These are phyloP conservation scores for Drosophila kambysellisi DNA, from an alignment of 2,888 invertebrate species.

Conservation along the genomic window DNA sequence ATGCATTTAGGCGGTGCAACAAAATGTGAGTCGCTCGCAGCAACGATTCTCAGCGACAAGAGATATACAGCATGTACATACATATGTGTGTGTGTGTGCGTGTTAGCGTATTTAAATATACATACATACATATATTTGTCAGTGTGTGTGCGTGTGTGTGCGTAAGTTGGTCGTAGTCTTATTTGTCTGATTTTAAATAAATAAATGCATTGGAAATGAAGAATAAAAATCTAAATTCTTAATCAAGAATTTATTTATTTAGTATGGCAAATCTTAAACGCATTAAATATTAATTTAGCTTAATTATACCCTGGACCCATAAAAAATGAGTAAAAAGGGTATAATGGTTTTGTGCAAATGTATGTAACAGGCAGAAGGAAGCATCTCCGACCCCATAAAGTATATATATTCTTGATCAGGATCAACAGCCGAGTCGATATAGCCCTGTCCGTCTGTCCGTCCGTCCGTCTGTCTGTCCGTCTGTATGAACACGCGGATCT, in stretches of 20 bases:
- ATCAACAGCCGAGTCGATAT: too few species aligned
- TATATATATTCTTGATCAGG: too few species aligned
- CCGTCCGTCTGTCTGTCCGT: too few species aligned
- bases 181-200: not conserved
- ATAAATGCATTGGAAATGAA: not conserved
- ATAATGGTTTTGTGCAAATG: too few species aligned
- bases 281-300: not conserved
- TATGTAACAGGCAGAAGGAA: too few species aligned
- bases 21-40: not conserved
- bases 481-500: too few species aligned
- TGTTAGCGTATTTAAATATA: not conserved
- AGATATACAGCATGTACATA: not conserved
- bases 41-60: not conserved
- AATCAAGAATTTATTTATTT: not conserved
- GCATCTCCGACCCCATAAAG: too few species aligned
- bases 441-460: too few species aligned
- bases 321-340: too few species aligned
- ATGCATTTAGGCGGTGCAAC: slow-evolving; percentile 46
- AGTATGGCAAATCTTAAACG: not conserved
- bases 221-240: not conserved
- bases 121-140: not conserved
- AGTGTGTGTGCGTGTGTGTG: not conserved
- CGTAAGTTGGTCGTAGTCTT: not conserved
- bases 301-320: too few species aligned
- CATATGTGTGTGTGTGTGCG: not conserved